Evolutionary conservation across 1,140 invertebrate species (phyloP).

Genomic region (Meteorus sp.): DNA sequence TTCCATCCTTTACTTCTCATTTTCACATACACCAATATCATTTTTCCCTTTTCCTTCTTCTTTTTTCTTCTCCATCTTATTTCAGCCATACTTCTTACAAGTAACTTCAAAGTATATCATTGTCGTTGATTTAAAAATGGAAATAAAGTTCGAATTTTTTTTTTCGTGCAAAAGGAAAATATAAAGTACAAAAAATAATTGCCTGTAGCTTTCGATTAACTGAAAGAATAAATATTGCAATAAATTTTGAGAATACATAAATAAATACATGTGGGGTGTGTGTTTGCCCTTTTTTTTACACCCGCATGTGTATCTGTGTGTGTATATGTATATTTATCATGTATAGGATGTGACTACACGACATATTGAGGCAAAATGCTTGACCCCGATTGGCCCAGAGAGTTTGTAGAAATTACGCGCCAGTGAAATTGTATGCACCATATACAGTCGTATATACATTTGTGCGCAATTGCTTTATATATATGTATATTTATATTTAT

Average conservation of each 20-base stretch:
- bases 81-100: too few species aligned
- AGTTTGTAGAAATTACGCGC: slow-evolving; percentile 18
- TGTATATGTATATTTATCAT: slow-evolving; percentile 7
- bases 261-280: slow-evolving; percentile 11
- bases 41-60: slow-evolving; percentile 20
- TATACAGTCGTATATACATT: slow-evolving; percentile 10
- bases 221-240: slow-evolving; percentile 14
- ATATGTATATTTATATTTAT: too few species aligned
- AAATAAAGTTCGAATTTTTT: too few species aligned
- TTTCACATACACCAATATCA: too few species aligned
- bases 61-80: slow-evolving; percentile 2
- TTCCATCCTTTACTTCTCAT: neutral
- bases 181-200: too few species aligned
- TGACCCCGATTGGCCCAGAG: slow-evolving; percentile 24
- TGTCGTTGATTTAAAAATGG: neutral
- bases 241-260: slow-evolving; percentile 14
- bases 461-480: too few species aligned
- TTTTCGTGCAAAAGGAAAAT: too few species aligned
- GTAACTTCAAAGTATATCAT: neutral
- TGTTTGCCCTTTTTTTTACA: slow-evolving; percentile 7
- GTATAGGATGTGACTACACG: neutral
- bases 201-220: neutral
- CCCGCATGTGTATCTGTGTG: neutral
- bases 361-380: slow-evolving; percentile 6
- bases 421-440: neutral